Evolutionary conservation across 2,888 invertebrate genomes (phyloP), one percentile per base, ranked within the genome.

Genomic region (Trachelus tabidus): DNA sequence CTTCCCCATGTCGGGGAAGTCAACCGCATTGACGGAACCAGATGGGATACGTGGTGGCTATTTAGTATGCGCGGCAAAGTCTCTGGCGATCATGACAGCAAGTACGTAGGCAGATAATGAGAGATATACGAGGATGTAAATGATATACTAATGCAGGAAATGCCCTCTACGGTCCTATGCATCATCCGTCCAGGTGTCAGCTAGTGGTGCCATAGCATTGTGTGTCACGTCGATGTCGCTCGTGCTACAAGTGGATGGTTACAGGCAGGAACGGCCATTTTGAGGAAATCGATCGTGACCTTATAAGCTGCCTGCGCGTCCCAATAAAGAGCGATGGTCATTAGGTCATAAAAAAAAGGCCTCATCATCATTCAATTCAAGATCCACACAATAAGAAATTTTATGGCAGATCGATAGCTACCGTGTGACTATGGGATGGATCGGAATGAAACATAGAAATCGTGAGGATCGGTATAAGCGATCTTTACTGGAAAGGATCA

Each of bases 111-210:
- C 80, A 85, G 86, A 87, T 88, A 89, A 89, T 87, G 87, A 89
- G 87, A 83, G 81, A 86, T 85, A 80, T 80, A 79, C 83, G 81
- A 83, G 86, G 87, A 87, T 87, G 87, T 87, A 88, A 89, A 89
- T 86, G 88, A 89, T 87, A 88, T 85, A 87, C 85, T 80, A 85
- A 88, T 86, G 86, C 86, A 90, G 90, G 90, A 91, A 91, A 87
- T 86, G 82, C 86, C 84, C 81, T 80, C 80, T 87, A 85, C 85
- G 87, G 87, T 81, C 80, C 81, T 86, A 90, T 90, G 89, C 89
- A 91, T 90, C 90, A 87, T 87, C 83, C 84, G 84, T 80, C 87
- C 90, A 90, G 89, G 89, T 90, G 90, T 86, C 84, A 79, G 82
- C 69, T 73, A 76, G 40, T 35, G 68, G 68, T 33, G 71, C 71